phyloP scores from a whole-genome alignment of 1,140 invertebrate species.

The Bombus polaris region DNA sequence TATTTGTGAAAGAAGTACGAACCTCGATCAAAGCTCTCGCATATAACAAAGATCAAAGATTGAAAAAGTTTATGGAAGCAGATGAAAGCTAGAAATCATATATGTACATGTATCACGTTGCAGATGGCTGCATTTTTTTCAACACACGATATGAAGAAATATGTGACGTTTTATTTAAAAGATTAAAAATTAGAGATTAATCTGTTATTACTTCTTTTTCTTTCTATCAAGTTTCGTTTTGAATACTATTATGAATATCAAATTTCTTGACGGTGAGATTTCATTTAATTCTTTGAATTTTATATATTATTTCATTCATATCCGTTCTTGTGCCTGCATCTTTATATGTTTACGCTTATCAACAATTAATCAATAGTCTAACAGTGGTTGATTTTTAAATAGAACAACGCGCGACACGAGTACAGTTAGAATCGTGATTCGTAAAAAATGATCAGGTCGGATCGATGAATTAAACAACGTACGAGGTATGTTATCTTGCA shows the following conservation, averaged over 20 bases:
- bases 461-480: slow-evolving; percentile 7
- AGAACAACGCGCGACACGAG: too few species aligned
- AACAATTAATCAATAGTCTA: neutral
- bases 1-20: neutral
- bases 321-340: neutral
- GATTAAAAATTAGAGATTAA: neutral
- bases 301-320: neutral
- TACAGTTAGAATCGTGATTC: neutral
- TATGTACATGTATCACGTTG: neutral
- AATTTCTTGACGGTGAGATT: too few species aligned
- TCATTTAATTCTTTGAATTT: neutral
- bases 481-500: neutral
- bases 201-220: too few species aligned
- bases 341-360: too few species aligned
- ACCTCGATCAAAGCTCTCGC: too few species aligned
- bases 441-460: neutral
- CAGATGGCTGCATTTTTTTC: neutral
- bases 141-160: neutral
- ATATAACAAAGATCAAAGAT: neutral
- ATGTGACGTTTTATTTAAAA: neutral
- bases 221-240: too few species aligned
- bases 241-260: too few species aligned
- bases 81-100: neutral
- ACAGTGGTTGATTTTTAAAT: neutral
- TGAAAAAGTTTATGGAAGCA: neutral